These are phyloP conservation scores for Thecophora atra DNA, from an alignment of 2,888 invertebrate genomes.

Conservation along the genomic window DNA sequence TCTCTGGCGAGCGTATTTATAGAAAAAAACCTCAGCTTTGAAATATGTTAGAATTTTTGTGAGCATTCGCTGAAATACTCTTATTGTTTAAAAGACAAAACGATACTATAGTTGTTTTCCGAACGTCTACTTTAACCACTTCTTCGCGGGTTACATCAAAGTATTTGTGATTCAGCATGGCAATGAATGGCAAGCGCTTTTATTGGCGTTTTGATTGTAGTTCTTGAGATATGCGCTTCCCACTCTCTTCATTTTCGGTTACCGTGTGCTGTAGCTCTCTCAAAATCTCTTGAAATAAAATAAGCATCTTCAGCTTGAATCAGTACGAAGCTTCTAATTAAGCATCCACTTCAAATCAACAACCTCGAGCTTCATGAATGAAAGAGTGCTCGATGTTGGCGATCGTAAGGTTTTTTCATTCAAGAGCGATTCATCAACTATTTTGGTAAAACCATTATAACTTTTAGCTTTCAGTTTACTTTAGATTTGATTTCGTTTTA, in stretches of 20 bases:
- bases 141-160: neutral
- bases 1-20: slow-evolving; percentile 40
- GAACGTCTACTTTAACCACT: slow-evolving; percentile 13
- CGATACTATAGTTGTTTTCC: slow-evolving; percentile 29
- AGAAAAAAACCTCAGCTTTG: slow-evolving; percentile 36
- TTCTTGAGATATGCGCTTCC: slow-evolving; percentile 10
- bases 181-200: neutral
- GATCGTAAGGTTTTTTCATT: neutral
- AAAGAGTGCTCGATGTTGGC: slow-evolving; percentile 16
- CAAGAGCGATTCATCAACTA: neutral
- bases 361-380: slow-evolving; percentile 1
- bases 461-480: no score
- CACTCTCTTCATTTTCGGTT: neutral
- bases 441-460: no score
- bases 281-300: neutral
- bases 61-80: slow-evolving; percentile 28
- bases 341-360: slow-evolving; percentile 29
- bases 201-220: neutral
- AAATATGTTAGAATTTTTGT: slow-evolving; percentile 36
- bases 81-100: slow-evolving; percentile 18
- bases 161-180: neutral
- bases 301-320: neutral
- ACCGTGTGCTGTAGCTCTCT: neutral
- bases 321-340: neutral
- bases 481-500: neutral